Evolutionary conservation across 2,888 invertebrate species (phyloP), one percentile per base, ranked within the genome.

Genomic region (Byasa hedistus): DNA sequence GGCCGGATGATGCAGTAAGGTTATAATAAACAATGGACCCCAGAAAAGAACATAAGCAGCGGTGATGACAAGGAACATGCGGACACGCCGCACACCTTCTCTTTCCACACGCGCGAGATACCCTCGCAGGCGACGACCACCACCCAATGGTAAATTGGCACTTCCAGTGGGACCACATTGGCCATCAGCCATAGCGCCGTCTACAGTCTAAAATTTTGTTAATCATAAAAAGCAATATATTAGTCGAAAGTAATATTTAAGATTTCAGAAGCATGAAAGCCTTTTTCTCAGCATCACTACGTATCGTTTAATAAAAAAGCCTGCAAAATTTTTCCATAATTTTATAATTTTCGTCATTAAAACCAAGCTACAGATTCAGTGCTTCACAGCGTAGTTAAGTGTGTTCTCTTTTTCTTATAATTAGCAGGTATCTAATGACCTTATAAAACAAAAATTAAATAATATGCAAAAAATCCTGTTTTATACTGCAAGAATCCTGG

Each of bases 21-120:
- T 97, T 74, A 97, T 96, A 73, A 97, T 93, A 88, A 97, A 98
- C 70, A 98, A 91, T 19, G 97, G 98, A 70, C 97, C 97, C 97
- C 98, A 98, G 89, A 97, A 97, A 63, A 97, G 92, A 56, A 97
- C 94, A 85, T 97, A 98, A 36, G 96, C 96, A 0, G 95, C 95
- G 0, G 96, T 96, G 80, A 96, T 96, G 76, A 96, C 95, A 69
- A 96, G 93, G 86, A 97, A 96, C 95, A 96, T 96, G 85, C 96
- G 95, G 63, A 97, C 96, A 67, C 96, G 92, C 74, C 96, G 94
- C 61, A 96, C 95, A 0, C 96, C 96, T 79, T 96, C 96, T 36
- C 94, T 89, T 80, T 96, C 96, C 86, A 96, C 95, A 72, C 96
- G 92, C 69, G 94, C 93, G 70, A 96, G 89, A 85, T 96, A 96